A percentile compares a stretch with the other conserved stretches of the same genome.
phyloP scores from a whole-genome alignment of 1,140 invertebrate species.

The Drosophila chauvacae region DNA sequence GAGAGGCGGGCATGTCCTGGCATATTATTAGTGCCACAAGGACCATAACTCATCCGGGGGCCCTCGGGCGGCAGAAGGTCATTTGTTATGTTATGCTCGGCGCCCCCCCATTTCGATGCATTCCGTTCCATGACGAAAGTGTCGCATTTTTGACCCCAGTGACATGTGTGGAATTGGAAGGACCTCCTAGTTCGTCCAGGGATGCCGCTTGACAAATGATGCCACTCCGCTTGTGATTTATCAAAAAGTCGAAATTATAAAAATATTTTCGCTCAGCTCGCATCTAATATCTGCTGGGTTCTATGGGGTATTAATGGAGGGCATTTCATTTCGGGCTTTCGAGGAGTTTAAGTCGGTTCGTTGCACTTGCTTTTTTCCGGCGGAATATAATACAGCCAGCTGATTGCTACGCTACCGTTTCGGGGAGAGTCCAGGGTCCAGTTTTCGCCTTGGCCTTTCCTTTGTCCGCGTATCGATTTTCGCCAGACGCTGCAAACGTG shows the following conservation, averaged over 20 bases:
- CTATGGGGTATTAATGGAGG: constrained; percentile 65
- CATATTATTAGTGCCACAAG: constrained; percentile 57
- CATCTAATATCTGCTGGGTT: constrained; percentile 55
- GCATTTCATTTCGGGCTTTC: background rate
- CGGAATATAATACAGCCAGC: background rate
- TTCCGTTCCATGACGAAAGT: constrained; percentile 69
- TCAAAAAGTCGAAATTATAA: constrained; percentile 71
- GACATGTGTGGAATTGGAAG: constrained; percentile 49
- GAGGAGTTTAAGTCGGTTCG: constrained; percentile 40
- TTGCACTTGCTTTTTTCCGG: constrained; percentile 41
- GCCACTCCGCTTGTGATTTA: constrained; percentile 66
- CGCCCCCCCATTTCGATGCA: constrained; percentile 14
- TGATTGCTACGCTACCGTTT: constrained; percentile 20
- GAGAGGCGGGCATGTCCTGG: constrained; percentile 47
- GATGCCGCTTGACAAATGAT: constrained; percentile 72
- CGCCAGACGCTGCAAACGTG: constrained; percentile 74
- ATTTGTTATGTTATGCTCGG: constrained; percentile 62
- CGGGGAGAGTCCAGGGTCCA: constrained; percentile 16
- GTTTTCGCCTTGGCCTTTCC: constrained; percentile 52
- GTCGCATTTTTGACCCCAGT: constrained; percentile 65
- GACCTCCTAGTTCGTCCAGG: constrained; percentile 12
- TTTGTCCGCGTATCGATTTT: constrained; percentile 66
- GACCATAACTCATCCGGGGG: constrained; percentile 62
- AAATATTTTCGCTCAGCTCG: constrained; percentile 50
- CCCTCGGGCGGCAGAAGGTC: constrained; percentile 58